Base-by-base conservation (phyloP, 1,140 invertebrate species). In the Cydia amplana region DNA sequence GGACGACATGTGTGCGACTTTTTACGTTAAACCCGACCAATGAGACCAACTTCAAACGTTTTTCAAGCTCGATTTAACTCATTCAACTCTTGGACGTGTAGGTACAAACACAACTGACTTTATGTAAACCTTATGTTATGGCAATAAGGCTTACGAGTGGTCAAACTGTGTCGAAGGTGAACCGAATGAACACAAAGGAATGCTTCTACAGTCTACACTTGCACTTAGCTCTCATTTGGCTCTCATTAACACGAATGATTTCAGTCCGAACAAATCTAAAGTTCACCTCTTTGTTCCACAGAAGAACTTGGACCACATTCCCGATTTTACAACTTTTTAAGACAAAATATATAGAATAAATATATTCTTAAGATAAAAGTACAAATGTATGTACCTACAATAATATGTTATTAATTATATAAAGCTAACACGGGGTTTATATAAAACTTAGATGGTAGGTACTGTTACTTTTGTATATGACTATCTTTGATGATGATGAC, bases 241-340 rank as follows among this genome's bases (percentile, higher is more conserved):
- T 70, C 14, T 70, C 65, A 70, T 70, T 70, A 70, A 40, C 65
- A 40, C 28, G 28, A 32, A 70, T 70, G 65, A 70, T 70, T 70
- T 70, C 65, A 70, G 32, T 14, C n/a, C 0, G 65, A 70, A 36
- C 28, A 14, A 65, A 28, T 70, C 23, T 70, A 43, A 70, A 40
- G 18, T 43, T n/a, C 32, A 70, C 28, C n/a, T 70, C 32, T 36
- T 67, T 67, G 64, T 67, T 67, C 64, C 12, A 14, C 25, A 67
- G 60, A 32, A 32, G 16, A 4, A 5, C 10, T 46, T 46, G 43
- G 14, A 46, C 0, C 43, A 14, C 5, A 1, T 4, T 32, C 6
- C 4, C 2, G 28, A 32, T 28, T n/a, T n/a, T n/a, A n/a, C n/a
- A n/a, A n/a, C n/a, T n/a, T n/a, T n/a, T n/a, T n/a, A n/a, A n/a